These are phyloP conservation scores for Triops longicaudatus DNA, from an alignment of 1,140 invertebrate genomes.

Conservation along the genomic window DNA sequence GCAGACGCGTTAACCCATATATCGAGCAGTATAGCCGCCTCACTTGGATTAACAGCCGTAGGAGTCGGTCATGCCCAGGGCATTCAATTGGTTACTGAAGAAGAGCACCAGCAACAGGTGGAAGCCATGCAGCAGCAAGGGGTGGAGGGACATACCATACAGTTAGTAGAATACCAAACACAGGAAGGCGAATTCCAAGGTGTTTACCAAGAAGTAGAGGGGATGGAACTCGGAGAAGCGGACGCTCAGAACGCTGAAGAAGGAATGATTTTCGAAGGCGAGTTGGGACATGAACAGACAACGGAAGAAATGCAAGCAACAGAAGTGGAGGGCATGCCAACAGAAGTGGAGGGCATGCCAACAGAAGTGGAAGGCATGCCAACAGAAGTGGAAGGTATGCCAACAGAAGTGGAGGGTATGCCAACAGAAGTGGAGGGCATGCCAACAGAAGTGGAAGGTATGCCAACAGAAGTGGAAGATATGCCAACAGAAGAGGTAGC, in stretches of 20 bases:
- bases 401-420: not conserved
- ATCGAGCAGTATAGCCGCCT: conserved; percentile 48
- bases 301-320: not conserved
- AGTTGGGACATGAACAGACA: not conserved
- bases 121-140: conserved; percentile 17
- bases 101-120: conserved; percentile 23
- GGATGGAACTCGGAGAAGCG: conserved; percentile 13
- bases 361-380: not conserved
- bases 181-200: conserved; percentile 16
- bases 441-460: not conserved
- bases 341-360: not conserved
- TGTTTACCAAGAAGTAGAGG: conserved; percentile 17
- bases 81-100: conserved; percentile 20
- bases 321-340: not conserved
- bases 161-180: conserved; percentile 1
- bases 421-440: not conserved
- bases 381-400: no score
- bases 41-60: conserved; percentile 42
- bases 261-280: not conserved
- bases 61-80: conserved; percentile 18
- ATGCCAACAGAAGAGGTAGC: not conserved
- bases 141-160: not conserved
- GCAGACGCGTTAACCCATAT: conserved; percentile 48
- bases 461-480: not conserved
- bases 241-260: not conserved